A percentile compares a stretch with the other conserved stretches of the same genome.
phyloP scores from a whole-genome alignment of 2,113 vertebrate genomes.

The Mola mola region DNA sequence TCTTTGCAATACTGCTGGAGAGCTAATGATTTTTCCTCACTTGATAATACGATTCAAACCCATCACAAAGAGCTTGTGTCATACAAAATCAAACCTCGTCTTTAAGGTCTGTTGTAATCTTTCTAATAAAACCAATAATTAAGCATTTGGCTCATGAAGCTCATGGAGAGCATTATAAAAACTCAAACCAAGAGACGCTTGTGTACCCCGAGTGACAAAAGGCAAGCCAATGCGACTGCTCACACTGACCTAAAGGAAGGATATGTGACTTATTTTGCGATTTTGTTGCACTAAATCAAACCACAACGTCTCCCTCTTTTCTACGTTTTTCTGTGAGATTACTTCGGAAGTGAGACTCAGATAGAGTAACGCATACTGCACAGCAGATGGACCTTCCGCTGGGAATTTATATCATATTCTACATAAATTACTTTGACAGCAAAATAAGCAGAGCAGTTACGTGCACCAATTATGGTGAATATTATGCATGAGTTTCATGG shows the following conservation, averaged over 20 bases:
- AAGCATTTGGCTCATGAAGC: neutral
- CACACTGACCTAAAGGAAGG: neutral
- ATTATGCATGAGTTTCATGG: slow-evolving; percentile 51
- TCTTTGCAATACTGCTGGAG: too few species aligned
- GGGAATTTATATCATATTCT: slow-evolving; percentile 50
- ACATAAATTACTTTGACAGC: slow-evolving; percentile 60
- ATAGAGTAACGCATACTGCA: slow-evolving; percentile 28
- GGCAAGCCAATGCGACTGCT: neutral
- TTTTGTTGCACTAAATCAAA: neutral
- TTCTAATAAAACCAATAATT: neutral
- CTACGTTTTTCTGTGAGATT: slow-evolving; percentile 16
- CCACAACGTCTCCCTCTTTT: neutral
- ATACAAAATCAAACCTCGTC: slow-evolving; percentile 5
- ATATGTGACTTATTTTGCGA: neutral
- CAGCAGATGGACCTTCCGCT: slow-evolving; percentile 41
- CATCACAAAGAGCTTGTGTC: neutral
- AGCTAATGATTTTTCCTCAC: too few species aligned
- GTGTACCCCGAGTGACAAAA: neutral
- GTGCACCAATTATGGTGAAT: slow-evolving; percentile 52
- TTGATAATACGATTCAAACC: too few species aligned
- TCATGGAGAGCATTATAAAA: slow-evolving; percentile 2
- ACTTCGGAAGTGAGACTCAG: slow-evolving; percentile 5
- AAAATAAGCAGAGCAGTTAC: slow-evolving; percentile 52
- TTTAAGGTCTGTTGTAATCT: neutral
- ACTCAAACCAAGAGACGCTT: neutral